Evolutionary conservation across 2,113 vertebrate genomes (phyloP), one percentile per base, ranked within the genome.

Genomic region (Cyanoderma ruficeps): DNA sequence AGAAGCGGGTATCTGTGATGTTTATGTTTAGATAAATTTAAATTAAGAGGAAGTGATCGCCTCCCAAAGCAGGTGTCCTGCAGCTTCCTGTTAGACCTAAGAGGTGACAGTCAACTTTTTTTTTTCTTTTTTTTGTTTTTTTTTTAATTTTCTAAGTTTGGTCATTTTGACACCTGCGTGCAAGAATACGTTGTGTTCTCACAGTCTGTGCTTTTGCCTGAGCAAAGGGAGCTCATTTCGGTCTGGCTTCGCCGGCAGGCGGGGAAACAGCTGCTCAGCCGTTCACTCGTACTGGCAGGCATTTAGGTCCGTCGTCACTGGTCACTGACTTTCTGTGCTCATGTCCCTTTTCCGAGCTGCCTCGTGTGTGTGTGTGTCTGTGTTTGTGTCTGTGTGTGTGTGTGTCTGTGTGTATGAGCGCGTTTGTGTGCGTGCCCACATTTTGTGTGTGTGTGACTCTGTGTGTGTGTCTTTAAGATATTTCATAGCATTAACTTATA

Each of bases 181-280:
- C 89, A 88, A 94, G 82, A 93, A 94, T 95, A 88, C 41, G 10
- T 95, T 56, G 17, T 90, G 90, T 86, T 97, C 93, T 97, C 81
- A 94, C 96, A 98, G 97, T 97, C 97, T 98, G 97, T 98, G 97
- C 97, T 98, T 98, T 97, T 96, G 95, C 96, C 90, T 95, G 96
- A 97, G 96, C 97, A 96, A 80, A 92, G 94, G 96, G 96, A 97
- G 97, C 96, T 96, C 91, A n/a, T 96, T 96, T 95, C 93, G 72
- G 96, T 95, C 94, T 96, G 92, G 78, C 97, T 96, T 28, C 52
- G 41, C 97, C 44, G 93, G 97, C 98, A 97, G 97, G 97, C 81
- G 67, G 97, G 93, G 94, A 94, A 97, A 96, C 95, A 96, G 95
- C 97, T 95, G 97, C 90, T 96, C 95, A 97, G 97, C 97, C 81